These are phyloP conservation scores for Papilio xuthus DNA, from an alignment of 1,140 invertebrate genomes.

Conservation along the genomic window DNA sequence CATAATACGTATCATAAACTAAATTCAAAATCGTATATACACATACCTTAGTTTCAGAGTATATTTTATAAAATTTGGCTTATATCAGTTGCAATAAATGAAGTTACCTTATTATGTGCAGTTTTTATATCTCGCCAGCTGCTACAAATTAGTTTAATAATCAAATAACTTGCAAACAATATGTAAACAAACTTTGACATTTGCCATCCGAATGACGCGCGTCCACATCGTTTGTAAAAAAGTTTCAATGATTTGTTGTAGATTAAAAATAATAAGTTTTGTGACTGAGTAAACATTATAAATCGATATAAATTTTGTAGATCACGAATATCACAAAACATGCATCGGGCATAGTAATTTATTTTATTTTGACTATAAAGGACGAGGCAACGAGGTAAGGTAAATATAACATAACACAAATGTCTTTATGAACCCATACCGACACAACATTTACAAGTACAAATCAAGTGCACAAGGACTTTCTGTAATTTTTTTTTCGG, in stretches of 20 bases:
- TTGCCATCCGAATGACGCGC: slow-evolving; percentile 3
- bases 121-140: neutral
- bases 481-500: too few relatives aligned
- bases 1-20: neutral
- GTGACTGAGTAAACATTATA: neutral
- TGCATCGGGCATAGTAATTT: too few relatives aligned
- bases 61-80: neutral
- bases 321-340: too few relatives aligned
- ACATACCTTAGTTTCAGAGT: neutral
- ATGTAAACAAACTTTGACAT: slow-evolving; percentile 17
- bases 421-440: too few relatives aligned
- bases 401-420: too few relatives aligned
- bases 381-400: too few relatives aligned
- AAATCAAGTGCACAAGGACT: too few relatives aligned
- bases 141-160: slow-evolving; percentile 8
- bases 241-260: slow-evolving; percentile 3
- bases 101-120: neutral
- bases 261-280: neutral
- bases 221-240: neutral
- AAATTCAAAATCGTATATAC: neutral
- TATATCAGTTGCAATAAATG: neutral
- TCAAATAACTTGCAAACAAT: slow-evolving; percentile 11
- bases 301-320: neutral
- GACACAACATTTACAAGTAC: too few relatives aligned
- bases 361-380: too few relatives aligned